Evolutionary conservation across 1,140 invertebrate species (phyloP).

Genomic region (Holcopasites calliopsidis): DNA sequence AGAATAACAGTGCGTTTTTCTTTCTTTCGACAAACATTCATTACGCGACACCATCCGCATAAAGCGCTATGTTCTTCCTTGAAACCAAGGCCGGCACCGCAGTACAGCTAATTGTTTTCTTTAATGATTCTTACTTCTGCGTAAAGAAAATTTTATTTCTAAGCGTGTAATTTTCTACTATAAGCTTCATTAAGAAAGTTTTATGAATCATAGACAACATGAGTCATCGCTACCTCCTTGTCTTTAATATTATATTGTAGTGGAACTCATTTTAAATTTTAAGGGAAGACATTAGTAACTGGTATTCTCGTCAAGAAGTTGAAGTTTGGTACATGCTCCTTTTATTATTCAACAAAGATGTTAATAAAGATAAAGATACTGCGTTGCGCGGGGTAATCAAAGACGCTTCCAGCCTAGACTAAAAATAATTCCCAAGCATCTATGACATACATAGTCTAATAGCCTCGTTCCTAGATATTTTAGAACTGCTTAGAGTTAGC

Average conservation of each 20-base stretch:
- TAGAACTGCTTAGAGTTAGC: not conserved
- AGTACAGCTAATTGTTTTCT: not conserved
- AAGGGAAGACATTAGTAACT: not conserved
- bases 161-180: not conserved
- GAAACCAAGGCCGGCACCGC: not conserved
- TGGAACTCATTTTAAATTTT: not conserved
- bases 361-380: not conserved
- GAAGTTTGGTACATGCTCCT: not conserved
- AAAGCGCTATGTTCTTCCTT: not conserved
- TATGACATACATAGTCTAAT: not conserved
- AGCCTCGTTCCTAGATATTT: slow-evolving; percentile 15
- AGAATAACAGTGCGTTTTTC: slow-evolving; percentile 9
- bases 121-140: not conserved
- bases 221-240: too few species aligned
- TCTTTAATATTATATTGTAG: too few species aligned
- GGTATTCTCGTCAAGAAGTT: too few species aligned
- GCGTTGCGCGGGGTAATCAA: not conserved
- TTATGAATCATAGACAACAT: too few species aligned
- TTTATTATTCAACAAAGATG: not conserved
- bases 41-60: not conserved
- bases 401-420: not conserved
- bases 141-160: not conserved
- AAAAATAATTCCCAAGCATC: not conserved
- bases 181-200: too few species aligned
- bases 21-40: not conserved